phyloP scores from a whole-genome alignment of 2,113 vertebrate species.

The Trogon surrucura region DNA sequence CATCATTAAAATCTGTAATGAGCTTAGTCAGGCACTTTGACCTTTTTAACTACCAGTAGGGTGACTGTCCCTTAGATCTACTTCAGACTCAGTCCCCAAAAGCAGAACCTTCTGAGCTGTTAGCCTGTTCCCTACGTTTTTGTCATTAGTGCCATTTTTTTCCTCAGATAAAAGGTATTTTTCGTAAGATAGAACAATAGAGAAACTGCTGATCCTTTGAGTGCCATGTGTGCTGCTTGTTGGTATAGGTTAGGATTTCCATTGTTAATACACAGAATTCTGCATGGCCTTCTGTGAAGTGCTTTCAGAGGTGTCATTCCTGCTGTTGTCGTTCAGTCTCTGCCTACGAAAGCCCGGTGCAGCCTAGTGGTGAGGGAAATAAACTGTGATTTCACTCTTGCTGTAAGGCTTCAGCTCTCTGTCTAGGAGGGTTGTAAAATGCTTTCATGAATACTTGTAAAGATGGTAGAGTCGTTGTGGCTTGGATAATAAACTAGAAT shows the following conservation, averaged over 20 bases:
- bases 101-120: not conserved
- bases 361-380: not conserved
- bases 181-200: not conserved
- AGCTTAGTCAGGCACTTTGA: not conserved
- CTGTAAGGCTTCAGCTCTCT: not conserved
- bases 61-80: not conserved
- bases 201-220: not conserved
- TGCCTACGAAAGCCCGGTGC: not conserved
- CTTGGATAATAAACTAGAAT: not conserved
- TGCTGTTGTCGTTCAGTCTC: not conserved
- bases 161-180: not conserved
- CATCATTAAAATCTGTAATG: not conserved
- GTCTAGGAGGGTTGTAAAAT: not conserved
- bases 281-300: not conserved
- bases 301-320: not conserved
- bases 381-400: not conserved
- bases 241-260: not conserved
- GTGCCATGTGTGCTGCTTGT: not conserved
- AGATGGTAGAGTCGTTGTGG: not conserved
- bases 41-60: not conserved
- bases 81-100: not conserved
- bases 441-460: not conserved
- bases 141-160: not conserved
- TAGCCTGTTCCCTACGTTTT: not conserved
- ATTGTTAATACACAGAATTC: not conserved